phyloP scores from a whole-genome alignment of 2,888 invertebrate species.

The Hirtodrosophila duncani region DNA sequence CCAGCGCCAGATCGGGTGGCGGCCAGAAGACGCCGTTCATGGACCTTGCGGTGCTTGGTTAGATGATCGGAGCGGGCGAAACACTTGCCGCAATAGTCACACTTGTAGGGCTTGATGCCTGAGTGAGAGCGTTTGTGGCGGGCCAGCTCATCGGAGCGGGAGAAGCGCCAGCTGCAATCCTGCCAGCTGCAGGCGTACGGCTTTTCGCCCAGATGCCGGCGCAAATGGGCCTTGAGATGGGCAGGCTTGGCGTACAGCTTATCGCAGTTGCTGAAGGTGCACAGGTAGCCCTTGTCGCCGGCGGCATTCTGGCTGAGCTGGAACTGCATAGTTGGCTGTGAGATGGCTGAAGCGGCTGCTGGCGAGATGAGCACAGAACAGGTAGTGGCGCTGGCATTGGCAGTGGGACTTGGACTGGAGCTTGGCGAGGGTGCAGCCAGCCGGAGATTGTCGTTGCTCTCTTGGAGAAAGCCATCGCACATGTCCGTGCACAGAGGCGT shows the following conservation, averaged over 20 bases:
- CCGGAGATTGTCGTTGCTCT: conserved; percentile 77
- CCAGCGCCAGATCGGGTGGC: conserved; percentile 72
- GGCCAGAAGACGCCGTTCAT: conserved; percentile 82
- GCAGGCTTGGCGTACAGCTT: conserved; percentile 94
- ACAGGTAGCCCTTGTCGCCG: conserved; percentile 82
- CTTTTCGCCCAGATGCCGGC: conserved; percentile 89
- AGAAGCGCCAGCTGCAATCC: conserved; percentile 94
- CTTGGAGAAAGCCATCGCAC: conserved; percentile 80
- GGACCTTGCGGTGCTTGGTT: conserved; percentile 93
- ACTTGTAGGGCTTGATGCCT: conserved; percentile 95
- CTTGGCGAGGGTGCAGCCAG: conserved; percentile 23
- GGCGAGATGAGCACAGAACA: not conserved
- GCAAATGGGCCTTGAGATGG: conserved; percentile 91
- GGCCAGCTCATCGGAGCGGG: conserved; percentile 95
- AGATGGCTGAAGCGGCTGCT: conserved; percentile 36
- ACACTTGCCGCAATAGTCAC: conserved; percentile 89
- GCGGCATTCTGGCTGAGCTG: conserved; percentile 69
- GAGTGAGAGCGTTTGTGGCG: conserved; percentile 96
- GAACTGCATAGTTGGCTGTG: conserved; percentile 30
- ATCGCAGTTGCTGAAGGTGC: conserved; percentile 84
- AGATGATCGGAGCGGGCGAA: conserved; percentile 97
- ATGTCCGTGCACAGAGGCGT: conserved; percentile 81
- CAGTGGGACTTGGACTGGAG: not conserved
- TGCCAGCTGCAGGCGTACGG: conserved; percentile 87
- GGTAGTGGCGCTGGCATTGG: not conserved